phyloP scores from a whole-genome alignment of 2,113 vertebrate species.

The Corythornis cristatus region DNA sequence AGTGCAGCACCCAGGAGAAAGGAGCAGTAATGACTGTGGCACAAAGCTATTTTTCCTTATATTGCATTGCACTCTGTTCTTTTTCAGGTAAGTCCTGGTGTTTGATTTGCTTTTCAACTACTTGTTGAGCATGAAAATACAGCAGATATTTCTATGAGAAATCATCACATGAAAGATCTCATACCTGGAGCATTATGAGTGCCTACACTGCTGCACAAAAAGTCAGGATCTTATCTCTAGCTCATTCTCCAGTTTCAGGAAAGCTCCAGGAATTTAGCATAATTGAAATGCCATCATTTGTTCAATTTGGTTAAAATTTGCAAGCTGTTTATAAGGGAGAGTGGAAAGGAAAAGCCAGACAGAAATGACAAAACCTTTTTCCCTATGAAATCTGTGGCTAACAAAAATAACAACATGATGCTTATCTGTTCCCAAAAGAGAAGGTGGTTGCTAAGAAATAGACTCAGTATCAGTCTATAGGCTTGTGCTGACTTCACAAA shows the following conservation, averaged over 20 bases:
- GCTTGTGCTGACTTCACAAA: background rate
- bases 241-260: background rate
- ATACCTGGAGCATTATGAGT: background rate
- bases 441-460: background rate
- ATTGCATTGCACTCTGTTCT: background rate
- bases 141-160: background rate
- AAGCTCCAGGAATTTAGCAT: background rate
- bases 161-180: background rate
- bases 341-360: background rate
- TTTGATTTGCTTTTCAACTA: background rate
- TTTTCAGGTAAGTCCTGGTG: background rate
- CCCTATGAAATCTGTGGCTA: background rate
- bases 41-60: background rate
- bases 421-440: background rate
- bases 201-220: background rate
- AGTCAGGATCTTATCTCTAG: background rate
- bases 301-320: background rate
- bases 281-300: background rate
- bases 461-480: background rate
- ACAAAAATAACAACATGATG: background rate
- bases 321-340: background rate
- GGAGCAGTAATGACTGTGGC: background rate
- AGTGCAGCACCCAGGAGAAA: background rate
- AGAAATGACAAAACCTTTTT: background rate
- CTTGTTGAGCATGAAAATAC: background rate